Evolutionary conservation across 2,113 vertebrate species (phyloP).

Genomic region (Beaufortia kweichowensis): DNA sequence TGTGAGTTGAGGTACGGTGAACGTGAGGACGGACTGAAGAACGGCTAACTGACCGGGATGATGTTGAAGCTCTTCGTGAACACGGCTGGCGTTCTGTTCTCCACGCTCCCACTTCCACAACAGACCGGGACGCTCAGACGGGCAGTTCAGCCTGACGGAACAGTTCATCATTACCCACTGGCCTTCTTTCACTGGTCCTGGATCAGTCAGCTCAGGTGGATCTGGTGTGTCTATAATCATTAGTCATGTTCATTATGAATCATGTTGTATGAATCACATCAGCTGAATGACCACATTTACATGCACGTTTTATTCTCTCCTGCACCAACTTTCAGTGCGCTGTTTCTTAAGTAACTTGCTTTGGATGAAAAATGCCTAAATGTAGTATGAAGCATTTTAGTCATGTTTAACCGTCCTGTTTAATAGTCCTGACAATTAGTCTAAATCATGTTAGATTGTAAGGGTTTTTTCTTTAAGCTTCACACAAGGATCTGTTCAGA

Average conservation of each 20-base stretch:
- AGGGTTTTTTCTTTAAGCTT: no score
- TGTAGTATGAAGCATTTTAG: no score
- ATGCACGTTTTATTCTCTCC: no score
- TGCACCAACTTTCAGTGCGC: no score
- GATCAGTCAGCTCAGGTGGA: constrained; percentile 65
- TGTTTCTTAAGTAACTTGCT: no score
- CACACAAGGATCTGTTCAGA: no score
- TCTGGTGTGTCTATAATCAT: constrained; percentile 61
- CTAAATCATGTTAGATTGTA: no score
- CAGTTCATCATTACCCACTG: constrained; percentile 72
- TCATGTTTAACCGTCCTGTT: no score
- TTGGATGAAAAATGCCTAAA: no score
- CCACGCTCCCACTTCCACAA: constrained; percentile 68
- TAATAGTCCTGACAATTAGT: no score
- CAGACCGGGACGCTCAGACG: constrained; percentile 63
- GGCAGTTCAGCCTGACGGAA: constrained; percentile 67
- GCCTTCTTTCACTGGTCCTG: constrained; percentile 64
- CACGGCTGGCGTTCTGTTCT: constrained; percentile 45
- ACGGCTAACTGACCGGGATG: constrained; percentile 41
- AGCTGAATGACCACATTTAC: no score
- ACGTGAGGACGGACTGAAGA: constrained; percentile 65
- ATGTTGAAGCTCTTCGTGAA: constrained; percentile 34
- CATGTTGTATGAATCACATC: no score
- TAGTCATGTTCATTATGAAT: not conserved
- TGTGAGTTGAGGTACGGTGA: constrained; percentile 63